A percentile compares a stretch with the other conserved stretches of the same genome.
These are phyloP conservation scores for Automeris io DNA, from an alignment of 2,888 invertebrate genomes.

Conservation along the genomic window DNA sequence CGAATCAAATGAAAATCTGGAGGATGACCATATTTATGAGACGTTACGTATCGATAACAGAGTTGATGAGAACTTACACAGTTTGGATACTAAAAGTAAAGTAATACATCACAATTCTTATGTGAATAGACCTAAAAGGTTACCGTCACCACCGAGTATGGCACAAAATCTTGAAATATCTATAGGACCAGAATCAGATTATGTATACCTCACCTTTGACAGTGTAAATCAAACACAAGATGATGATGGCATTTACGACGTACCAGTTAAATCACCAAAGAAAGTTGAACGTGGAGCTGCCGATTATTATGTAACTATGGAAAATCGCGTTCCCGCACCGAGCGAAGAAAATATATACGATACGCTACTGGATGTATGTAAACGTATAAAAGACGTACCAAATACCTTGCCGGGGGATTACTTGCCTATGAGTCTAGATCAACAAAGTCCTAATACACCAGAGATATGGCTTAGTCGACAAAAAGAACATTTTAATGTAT, in stretches of 20 bases:
- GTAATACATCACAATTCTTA: slow-evolving; percentile 45
- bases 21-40: slow-evolving; percentile 77
- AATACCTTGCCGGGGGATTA: slow-evolving; percentile 46
- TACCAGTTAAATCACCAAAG: slow-evolving; percentile 56
- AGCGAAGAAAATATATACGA: slow-evolving; percentile 54
- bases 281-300: slow-evolving; percentile 32
- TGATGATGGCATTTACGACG: slow-evolving; percentile 58
- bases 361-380: slow-evolving; percentile 56
- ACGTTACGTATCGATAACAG: slow-evolving; percentile 69
- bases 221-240: slow-evolving; percentile 45
- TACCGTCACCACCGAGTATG: slow-evolving; percentile 49
- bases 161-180: slow-evolving; percentile 22
- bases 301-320: slow-evolving; percentile 60
- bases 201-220: slow-evolving; percentile 68
- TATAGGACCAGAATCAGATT: slow-evolving; percentile 55
- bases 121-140: slow-evolving; percentile 41
- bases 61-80: slow-evolving; percentile 41
- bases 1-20: slow-evolving; percentile 20
- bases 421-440: slow-evolving; percentile 62
- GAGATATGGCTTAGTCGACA: slow-evolving; percentile 85
- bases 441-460: slow-evolving; percentile 78
- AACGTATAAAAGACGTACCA: slow-evolving; percentile 50
- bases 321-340: slow-evolving; percentile 36
- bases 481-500: slow-evolving; percentile 81
- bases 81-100: slow-evolving; percentile 48